Percentiles rank a stretch among this genome's conserved stretches.
phyloP scores from a whole-genome alignment of 2,113 vertebrate species.

The Holacanthus passer region DNA sequence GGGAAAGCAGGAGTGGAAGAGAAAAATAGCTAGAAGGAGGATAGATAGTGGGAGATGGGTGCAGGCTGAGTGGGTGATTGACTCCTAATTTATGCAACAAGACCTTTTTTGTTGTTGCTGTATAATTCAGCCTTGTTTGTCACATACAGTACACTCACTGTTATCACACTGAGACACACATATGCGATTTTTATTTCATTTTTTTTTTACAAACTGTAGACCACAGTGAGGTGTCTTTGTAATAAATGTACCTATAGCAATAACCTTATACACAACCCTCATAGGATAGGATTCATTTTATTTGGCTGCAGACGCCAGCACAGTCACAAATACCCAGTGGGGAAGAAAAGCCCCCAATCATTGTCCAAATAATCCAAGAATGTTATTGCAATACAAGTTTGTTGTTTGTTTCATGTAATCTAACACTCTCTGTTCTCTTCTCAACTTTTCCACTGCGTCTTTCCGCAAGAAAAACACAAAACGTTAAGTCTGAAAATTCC shows the following conservation, averaged over 20 bases:
- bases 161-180: background rate
- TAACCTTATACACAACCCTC: constrained; percentile 10
- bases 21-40: constrained; percentile 18
- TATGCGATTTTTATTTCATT: background rate
- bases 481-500: constrained; percentile 25
- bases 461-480: constrained; percentile 31
- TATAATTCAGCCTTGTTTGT: constrained; percentile 24
- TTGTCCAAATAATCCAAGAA: constrained; percentile 33
- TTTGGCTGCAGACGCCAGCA: constrained; percentile 26
- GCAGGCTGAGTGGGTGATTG: constrained; percentile 17
- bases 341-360: constrained; percentile 5
- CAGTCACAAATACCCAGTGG: background rate
- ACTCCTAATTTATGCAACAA: constrained; percentile 6
- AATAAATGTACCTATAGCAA: constrained; percentile 9
- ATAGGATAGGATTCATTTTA: constrained; percentile 27
- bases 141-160: background rate
- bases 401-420: constrained; percentile 36
- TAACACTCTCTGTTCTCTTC: constrained; percentile 22
- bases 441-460: constrained; percentile 19
- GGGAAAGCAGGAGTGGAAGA: constrained; percentile 6
- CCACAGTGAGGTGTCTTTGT: background rate
- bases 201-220: background rate
- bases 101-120: constrained; percentile 18
- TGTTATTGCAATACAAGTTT: constrained; percentile 56
- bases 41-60: constrained; percentile 16